Base-by-base conservation (phyloP, 2,797 vertebrate genomes). In the Hephaestus fuliginosus region DNA sequence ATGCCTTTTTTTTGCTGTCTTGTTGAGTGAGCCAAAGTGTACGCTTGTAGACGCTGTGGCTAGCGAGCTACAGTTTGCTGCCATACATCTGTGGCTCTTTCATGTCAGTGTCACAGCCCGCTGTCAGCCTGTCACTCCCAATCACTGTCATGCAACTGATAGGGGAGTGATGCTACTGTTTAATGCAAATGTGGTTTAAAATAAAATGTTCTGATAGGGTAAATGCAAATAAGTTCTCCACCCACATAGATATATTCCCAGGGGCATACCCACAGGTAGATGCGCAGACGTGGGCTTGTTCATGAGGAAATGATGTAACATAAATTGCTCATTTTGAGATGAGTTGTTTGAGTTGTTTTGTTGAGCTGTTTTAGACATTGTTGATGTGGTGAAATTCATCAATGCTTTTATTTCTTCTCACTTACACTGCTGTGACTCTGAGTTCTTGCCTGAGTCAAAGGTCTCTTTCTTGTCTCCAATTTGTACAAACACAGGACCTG, bases 401-500 rank as follows among this genome's bases (percentile, higher is more conserved):
- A 46, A 60, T 60, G 69, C 46, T 78, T 69, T 67, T 55, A 62
- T 78, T 51, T 72, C 61, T 41, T 69, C 69, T 62, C 64, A 51
- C 46, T 81, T 72, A 71, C 28, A 70, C 1, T 22, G 20, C n/a
- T 61, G 33, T 66, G 41, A 46, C 46, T 76, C 41, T 1, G 64
- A 44, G 62, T 78, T 60, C 76, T 61, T 36, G 49, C 60, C 65
- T 73, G 73, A 62, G 55, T 82, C 66, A 62, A 56, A 83, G 75
- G 73, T 70, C 60, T 71, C 15, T 80, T 28, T 82, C 64, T 78
- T 49, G 36, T 80, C 43, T 81, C 75, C 68, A 78, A 70, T 87
- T 78, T 90, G 86, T 83, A 76, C 60, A 85, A 82, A 81, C 79
- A 80, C 72, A 36, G 61, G 66, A 86, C 78, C 79, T 46, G 9